phyloP scores from a whole-genome alignment of 92 coral and sea anemone species.

The Galaxea fascicularis region DNA sequence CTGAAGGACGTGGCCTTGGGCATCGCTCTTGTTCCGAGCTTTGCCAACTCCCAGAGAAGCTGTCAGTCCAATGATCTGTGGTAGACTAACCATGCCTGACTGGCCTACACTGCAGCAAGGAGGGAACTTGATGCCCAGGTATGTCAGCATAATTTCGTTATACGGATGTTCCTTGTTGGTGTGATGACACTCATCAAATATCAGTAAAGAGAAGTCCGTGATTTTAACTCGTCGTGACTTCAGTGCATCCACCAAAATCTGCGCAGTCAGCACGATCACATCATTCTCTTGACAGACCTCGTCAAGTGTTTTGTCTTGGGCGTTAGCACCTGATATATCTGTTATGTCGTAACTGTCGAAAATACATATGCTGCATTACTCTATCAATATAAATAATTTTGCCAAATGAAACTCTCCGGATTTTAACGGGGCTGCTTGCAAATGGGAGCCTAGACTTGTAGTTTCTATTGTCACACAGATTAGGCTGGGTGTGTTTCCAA shows the following conservation, averaged over 20 bases:
- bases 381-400: too few species aligned
- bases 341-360: slow-evolving; percentile 54
- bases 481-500: too few species aligned
- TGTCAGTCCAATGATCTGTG: slow-evolving; percentile 90
- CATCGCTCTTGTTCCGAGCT: slow-evolving; percentile 72
- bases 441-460: neutral
- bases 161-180: slow-evolving; percentile 79
- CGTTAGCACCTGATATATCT: slow-evolving; percentile 84
- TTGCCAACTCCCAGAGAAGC: slow-evolving; percentile 95
- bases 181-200: slow-evolving; percentile 86
- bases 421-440: too few species aligned
- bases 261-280: slow-evolving; percentile 88
- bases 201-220: slow-evolving; percentile 63
- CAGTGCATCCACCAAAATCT: slow-evolving; percentile 83
- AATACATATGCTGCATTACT: neutral
- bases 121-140: slow-evolving; percentile 60
- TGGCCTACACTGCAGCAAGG: neutral
- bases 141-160: slow-evolving; percentile 81
- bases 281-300: slow-evolving; percentile 51
- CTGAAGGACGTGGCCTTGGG: slow-evolving; percentile 73
- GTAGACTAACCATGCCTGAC: slow-evolving; percentile 52
- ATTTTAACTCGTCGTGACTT: slow-evolving; percentile 58
- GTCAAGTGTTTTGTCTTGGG: slow-evolving; percentile 59
- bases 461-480: neutral
- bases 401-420: too few species aligned